Conservation (phyloP, 2,113 vertebrate genomes). For the western clawed frog (Xenopus tropicalis) region UCB_Xtro_10.0 CM004446.2:127696001-127696500, state of each 20-base stretch:
- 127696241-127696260: background rate
- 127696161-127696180: background rate
- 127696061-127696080: background rate
- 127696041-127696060: background rate
- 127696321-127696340: background rate
- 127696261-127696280: constrained; percentile 13
- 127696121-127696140: background rate
- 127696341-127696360: background rate
- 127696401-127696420: too few relatives aligned
- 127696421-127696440: too few relatives aligned
- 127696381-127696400: background rate
- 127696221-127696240: constrained; percentile 9
- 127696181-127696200: constrained; percentile 7
- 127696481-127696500: too few relatives aligned
- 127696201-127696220: background rate
- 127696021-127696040: background rate
- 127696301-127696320: background rate
- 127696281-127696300: constrained; percentile 1
- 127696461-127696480: too few relatives aligned
- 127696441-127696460: too few relatives aligned
- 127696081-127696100: background rate
- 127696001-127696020: background rate
- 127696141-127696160: background rate
- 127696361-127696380: background rate
- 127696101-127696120: background rate